These are phyloP conservation scores for Galaxias olidus DNA, from an alignment of 2,797 vertebrate genomes.

Conservation along the genomic window DNA sequence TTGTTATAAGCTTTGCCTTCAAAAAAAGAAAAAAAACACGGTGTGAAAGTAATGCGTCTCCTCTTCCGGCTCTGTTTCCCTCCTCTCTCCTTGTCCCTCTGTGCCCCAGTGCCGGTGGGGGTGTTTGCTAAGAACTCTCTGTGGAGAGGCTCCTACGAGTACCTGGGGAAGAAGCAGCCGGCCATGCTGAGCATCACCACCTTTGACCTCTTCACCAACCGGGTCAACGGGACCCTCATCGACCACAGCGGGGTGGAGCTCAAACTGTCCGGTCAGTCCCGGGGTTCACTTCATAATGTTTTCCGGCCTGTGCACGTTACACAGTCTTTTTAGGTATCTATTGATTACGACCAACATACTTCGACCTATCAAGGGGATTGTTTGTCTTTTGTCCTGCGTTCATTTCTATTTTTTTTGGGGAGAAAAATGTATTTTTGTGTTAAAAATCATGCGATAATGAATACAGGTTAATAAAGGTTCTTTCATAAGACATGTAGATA, in stretches of 20 bases:
- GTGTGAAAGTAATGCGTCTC: no score
- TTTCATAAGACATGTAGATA: background rate
- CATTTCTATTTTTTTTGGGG: background rate
- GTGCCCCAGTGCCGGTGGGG: constrained; percentile 83
- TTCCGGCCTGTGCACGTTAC: background rate
- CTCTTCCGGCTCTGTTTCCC: background rate
- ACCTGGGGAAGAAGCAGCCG: constrained; percentile 96
- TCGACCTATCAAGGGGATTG: no score
- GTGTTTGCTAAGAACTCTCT: constrained; percentile 97
- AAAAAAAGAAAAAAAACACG: no score
- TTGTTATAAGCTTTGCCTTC: no score
- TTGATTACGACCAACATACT: no score
- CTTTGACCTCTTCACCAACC: constrained; percentile 85
- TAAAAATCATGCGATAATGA: no score
- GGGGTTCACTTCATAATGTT: background rate
- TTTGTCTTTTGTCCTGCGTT: background rate
- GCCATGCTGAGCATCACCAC: constrained; percentile 94
- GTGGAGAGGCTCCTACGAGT: constrained; percentile 98
- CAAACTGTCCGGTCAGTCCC: constrained; percentile 83
- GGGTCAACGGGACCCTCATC: constrained; percentile 93
- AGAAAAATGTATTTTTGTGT: no score
- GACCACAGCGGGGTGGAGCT: constrained; percentile 96
- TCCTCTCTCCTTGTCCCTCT: background rate
- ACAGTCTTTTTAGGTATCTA: no score
- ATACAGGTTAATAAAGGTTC: no score